Base-by-base conservation (phyloP, 1,140 invertebrate genomes). In the Pomacea maculata region DNA sequence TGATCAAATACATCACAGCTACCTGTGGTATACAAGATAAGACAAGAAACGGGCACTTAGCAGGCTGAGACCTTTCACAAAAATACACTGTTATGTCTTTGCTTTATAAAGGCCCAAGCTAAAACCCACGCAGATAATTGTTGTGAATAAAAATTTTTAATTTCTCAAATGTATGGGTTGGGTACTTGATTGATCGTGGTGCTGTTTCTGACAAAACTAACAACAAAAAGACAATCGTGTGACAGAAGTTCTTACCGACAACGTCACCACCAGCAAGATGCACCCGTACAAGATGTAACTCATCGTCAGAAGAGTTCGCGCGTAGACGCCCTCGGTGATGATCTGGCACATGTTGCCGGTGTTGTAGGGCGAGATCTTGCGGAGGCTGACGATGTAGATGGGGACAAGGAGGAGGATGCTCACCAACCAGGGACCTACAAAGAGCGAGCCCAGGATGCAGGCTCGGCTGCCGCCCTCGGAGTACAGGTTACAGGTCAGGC, bases 391-490 rank as follows among this genome's bases (percentile, higher is more conserved):
- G 17, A 78, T 54, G 73, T 83, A 83, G 19, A 83, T 78, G 17
- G 82, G 82, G 7, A 83, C 78, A 67, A 83, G 80, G 52, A 83
- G 52, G 11, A 72, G n/a, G 55, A 45, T 29, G 72, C 82, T 83
- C 21, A 79, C 45, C n/a, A 81, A 54, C 82, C 82, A 83, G 52
- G 82, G 82, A 54, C 72, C 61, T 0, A 81, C 57, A 57, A 83
- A 81, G 25, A 83, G 77, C 12, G 67, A 17, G 4, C 80, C 75
- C 67, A 78, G 12, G 21, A 78, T 70, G 54, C 34, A 55, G 45
- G 77, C 77, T 7, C 82, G 71, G 65, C 79, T 83, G 34, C 17
- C 57, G 15, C 82, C 82, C 25, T 83, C 82, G 3, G 82, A 75
- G 79, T 83, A 83, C 1, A 67, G 14, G 67, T 71, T 70, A 25